Conservation (phyloP, 2,113 vertebrate genomes). For the Bambusicola thoracicus region DNA sequence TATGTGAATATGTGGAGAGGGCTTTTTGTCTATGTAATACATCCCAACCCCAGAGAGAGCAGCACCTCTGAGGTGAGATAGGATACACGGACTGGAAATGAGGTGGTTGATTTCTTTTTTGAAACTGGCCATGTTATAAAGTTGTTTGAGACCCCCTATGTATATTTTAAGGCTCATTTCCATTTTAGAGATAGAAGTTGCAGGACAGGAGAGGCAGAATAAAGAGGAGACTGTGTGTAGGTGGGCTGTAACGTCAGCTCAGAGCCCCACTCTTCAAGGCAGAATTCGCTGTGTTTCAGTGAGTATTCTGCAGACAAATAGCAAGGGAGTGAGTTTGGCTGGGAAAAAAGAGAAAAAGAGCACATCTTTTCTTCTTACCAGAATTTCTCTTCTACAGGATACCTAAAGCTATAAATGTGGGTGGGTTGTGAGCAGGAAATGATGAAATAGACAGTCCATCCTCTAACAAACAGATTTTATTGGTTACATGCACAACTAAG, state of each 20-base stretch:
- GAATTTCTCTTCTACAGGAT: neutral
- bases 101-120: neutral
- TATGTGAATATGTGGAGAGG: neutral
- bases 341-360: neutral
- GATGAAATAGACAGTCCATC: neutral
- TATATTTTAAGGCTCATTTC: neutral
- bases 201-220: neutral
- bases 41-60: neutral
- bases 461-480: conserved; percentile 36
- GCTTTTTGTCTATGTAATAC: neutral
- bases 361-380: neutral
- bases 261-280: neutral
- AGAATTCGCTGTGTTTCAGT: neutral
- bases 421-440: accelerated
- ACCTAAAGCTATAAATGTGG: neutral
- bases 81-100: neutral
- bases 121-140: neutral
- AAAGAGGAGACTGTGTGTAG: neutral
- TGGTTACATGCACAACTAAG: neutral
- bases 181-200: neutral
- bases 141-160: accelerated
- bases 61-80: neutral
- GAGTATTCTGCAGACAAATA: neutral
- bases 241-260: neutral
- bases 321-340: neutral